Base-by-base conservation (phyloP, 2,797 vertebrate genomes). In the Ciconia nigra region DNA sequence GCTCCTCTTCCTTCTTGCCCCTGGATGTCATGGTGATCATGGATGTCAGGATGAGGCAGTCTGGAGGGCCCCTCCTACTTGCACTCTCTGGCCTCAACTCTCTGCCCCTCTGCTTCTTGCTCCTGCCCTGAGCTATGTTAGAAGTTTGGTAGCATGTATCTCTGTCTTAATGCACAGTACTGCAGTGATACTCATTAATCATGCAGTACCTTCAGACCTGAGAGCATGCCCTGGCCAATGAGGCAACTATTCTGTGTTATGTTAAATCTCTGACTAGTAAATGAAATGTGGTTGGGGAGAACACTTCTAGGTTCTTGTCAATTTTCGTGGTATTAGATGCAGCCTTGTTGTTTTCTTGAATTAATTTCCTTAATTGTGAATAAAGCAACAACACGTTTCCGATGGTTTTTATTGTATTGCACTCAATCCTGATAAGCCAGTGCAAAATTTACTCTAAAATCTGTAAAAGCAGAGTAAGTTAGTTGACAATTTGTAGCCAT, bases 221-320 rank as follows among this genome's bases (percentile, higher is more conserved):
- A 54, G 25, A 74, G 51, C n/a, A 2, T 69, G 37, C 35, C 58
- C 39, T 4, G 3, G 61, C 54, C 29, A 5, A 28, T 22, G 46
- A 52, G 21, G 21, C 61, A n/a, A 21, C 31, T 33, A 11, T 84
- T 79, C 65, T 54, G 37, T 0, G 0, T 35, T 72, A 11, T 3
- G 12, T 59, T 47, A 42, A 74, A 51, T 54, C 13, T 49, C 1
- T 79, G 39, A 44, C 24, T 16, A 31, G 21, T n/a, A 84, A 83
- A 25, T 46, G 18, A 22, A 19, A 16, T 19, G 22, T 51, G 33
- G 10, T 3, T 74, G 62, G 26, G 57, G 26, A 77, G 10, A 77
- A 24, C 1, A 1, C 6, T n/a, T 67, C 7, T 20, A n/a, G 25
- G 14, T 44, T 66, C 3, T 21, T 4, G 29, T 37, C 2, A 9